Base-by-base conservation (phyloP, 2,113 vertebrate genomes). In the Chaetodon auriga region DNA sequence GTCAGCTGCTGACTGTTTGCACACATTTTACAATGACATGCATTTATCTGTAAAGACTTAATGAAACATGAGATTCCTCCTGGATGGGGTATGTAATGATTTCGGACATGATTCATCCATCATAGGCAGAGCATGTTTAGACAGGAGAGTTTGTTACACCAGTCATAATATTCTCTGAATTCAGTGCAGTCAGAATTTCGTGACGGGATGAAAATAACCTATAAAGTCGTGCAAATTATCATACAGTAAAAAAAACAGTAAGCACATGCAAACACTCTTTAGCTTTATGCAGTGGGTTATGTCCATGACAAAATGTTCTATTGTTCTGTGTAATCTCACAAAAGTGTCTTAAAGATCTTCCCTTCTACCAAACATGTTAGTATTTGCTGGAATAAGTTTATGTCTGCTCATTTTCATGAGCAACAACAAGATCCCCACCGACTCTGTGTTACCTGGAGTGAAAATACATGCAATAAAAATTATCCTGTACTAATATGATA, bases 121-220 rank as follows among this genome's bases (percentile, higher is more conserved):
- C 83, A 83, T 14, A 48, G 68, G 49, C 61, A 46, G 61, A 76
- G 64, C 81, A 18, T 91, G 89, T 92, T 93, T 91, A 35, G 85
- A 91, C 88, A 88, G 68, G 81, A 81, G 69, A 70, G 61, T 85
- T 83, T 84, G 80, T 80, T 68, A 74, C 71, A 82, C 30, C 12
- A 69, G 38, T 87, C 74, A 86, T 64, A 76, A 75, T 87, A 66
- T 15, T 70, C 35, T 54, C 21, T 51, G 7, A 49, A 38, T 61
- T 58, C 63, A 72, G 16, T 36, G n/a, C 58, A 57, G 68, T 36
- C 41, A 54, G 30, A 38, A 36, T 49, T 80, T 51, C 19, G 53
- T 58, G 41, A 57, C 38, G 25, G 25, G 14, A 60, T 68, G 30
- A 57, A 38, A 72, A 58, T 2, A 63, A 60, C 7, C 21, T 30